Evolutionary conservation across 2,113 vertebrate genomes (phyloP), one percentile per base, ranked within the genome.

Genomic region (Astatotilapia flaviijosephi): DNA sequence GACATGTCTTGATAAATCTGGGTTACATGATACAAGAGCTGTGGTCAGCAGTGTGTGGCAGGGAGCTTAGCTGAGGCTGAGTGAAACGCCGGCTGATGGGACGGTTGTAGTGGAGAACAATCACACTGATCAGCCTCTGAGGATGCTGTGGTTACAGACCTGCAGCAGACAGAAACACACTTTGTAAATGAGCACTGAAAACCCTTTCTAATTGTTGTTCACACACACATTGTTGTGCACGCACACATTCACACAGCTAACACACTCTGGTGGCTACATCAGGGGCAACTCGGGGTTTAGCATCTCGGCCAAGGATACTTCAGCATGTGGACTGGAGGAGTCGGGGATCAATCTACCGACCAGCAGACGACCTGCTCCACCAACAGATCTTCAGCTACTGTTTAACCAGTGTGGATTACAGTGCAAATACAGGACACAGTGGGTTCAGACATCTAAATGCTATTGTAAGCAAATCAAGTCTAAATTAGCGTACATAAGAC

Each of bases 161-260:
- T 92, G 84, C 62, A 83, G 47, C 6, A 54, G 14, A 87, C 15
- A 80, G 23, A 86, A 7, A 56, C 9, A 87, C 28, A 84, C 23
- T 31, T 33, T 4, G 5, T 26, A 65, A 51, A 40, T 75, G 65
- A 73, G 13, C 13, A 23, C 65, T 2, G 3, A 68, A 68, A 68
- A 21, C 62, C 11, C 12, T 40, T 68, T 40, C n/a, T 68, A 68
- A 37, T 37, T 65, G 33, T 65, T 65, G 60, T 37, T 21, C 19
- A n/a, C 4, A 31, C 55, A 58, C 56, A 60, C 56, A 33, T 60
- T 60, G 56, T 60, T 19, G 11, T 37, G 19, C 35, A 40, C 19
- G 1, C 35, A 40, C 35, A 40, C 62, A 21, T 68, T 68, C 62
- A 68, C n/a, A 68, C 35, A 40, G 62, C 35, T 14, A 68, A 68